Evolutionary conservation across 1,140 invertebrate genomes (phyloP).

Genomic region (Pseudobourletiella spinata): DNA sequence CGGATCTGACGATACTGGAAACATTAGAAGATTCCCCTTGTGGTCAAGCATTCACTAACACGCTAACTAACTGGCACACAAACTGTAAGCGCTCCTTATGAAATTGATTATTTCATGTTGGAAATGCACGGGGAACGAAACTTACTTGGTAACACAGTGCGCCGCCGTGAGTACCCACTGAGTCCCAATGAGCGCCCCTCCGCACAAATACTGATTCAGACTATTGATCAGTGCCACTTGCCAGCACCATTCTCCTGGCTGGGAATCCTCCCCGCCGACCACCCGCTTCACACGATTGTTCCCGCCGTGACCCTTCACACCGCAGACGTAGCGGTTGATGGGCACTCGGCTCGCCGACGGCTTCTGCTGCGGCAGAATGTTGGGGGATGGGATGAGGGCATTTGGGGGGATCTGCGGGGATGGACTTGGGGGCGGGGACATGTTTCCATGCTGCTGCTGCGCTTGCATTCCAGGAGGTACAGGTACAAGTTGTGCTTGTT

Average conservation of each 20-base stretch:
- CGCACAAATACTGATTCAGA: slow-evolving; percentile 89
- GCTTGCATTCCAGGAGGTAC: neutral
- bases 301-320: slow-evolving; percentile 58
- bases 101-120: too few species aligned
- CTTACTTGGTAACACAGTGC: slow-evolving; percentile 90
- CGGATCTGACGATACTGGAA: slow-evolving; percentile 72
- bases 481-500: slow-evolving; percentile 26
- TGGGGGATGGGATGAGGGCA: slow-evolving; percentile 33
- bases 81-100: too few species aligned
- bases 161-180: slow-evolving; percentile 76
- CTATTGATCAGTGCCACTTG: slow-evolving; percentile 89
- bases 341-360: slow-evolving; percentile 47
- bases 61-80: too few species aligned
- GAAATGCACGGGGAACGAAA: too few species aligned
- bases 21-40: too few species aligned
- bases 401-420: slow-evolving; percentile 42
- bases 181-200: slow-evolving; percentile 84
- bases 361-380: slow-evolving; percentile 39
- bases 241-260: slow-evolving; percentile 90
- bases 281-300: slow-evolving; percentile 47
- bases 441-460: neutral
- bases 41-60: too few species aligned
- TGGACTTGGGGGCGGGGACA: slow-evolving; percentile 30
- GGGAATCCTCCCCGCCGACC: slow-evolving; percentile 81
- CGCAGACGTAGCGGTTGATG: slow-evolving; percentile 81